Base-by-base conservation (phyloP, 1,140 invertebrate species). In the Trichonephila inaurata region DNA sequence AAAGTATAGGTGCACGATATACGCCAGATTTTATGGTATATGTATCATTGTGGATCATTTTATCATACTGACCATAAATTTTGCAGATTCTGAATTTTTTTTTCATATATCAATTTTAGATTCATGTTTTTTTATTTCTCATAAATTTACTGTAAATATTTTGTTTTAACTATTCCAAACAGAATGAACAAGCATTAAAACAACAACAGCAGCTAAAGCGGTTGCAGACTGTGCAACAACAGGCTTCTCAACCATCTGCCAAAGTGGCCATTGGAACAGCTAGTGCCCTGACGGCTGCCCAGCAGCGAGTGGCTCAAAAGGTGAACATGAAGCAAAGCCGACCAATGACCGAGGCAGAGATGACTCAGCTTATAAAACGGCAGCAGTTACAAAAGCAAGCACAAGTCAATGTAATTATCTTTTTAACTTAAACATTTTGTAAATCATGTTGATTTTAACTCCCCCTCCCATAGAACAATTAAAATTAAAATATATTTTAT, bases 291-390 rank as follows among this genome's bases (percentile, higher is more conserved):
- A 66, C 95, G 95, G 94, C 95, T 94, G 95, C 95, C 51, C 89
- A 95, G 89, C 94, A 94, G 91, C 95, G 95, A 77, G 69, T 94
- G 3, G 44, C 85, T 18, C 94, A 94, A 51, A 91, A 94, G 64
- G 82, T 83, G 3, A 90, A 77, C 44, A 94, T 91, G 44, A 96
- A 96, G 94, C 96, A 96, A 94, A 96, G 96, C 94, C 96, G 96
- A 87, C 96, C 97, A 21, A 95, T 95, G 72, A 96, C 97, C 0
- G 97, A 97, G 28, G 96, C 96, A 33, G 97, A 98, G 95, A 97
- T 98, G 96, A 96, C 97, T 16, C 97, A 97, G 16, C 94, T 98
- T 24, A 95, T 98, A 0, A 97, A 98, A 94, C 19, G 94, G 5
- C 96, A 97, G 24, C 97, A 97, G 51, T 95, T 97, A 69, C 96